Evolutionary conservation across 1,140 invertebrate species (phyloP).

Genomic region (Kradibia gibbosae): DNA sequence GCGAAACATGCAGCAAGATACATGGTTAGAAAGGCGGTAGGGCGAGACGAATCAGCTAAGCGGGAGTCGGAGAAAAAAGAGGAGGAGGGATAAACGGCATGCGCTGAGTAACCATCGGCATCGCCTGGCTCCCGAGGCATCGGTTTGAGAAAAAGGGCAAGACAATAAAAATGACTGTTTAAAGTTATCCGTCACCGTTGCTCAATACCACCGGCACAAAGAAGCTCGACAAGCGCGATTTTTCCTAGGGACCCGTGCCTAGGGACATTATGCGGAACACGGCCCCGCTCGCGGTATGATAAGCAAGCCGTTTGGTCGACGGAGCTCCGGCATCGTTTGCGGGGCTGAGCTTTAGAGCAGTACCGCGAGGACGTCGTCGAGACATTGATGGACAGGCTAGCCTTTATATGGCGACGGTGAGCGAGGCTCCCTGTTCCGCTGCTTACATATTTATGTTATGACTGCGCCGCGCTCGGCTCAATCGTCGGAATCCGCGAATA

Average conservation of each 20-base stretch:
- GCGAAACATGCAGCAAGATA: neutral
- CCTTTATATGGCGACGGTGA: conserved; percentile 66
- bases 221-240: neutral
- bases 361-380: conserved; percentile 55
- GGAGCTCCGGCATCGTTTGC: conserved; percentile 62
- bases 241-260: neutral
- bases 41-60: neutral
- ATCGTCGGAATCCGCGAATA: conserved; percentile 72
- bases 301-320: conserved; percentile 60
- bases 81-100: neutral
- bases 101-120: conserved; percentile 6
- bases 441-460: conserved; percentile 73
- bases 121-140: neutral
- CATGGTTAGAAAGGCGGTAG: neutral
- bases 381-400: conserved; percentile 72
- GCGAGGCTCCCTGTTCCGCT: conserved; percentile 40
- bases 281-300: conserved; percentile 55
- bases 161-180: conserved; percentile 45
- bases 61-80: neutral
- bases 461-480: conserved; percentile 69
- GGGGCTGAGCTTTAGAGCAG: neutral
- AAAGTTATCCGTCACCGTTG: conserved; percentile 50
- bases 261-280: conserved; percentile 56
- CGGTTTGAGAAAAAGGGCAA: conserved; percentile 4
- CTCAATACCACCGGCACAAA: conserved; percentile 37